A percentile compares a stretch with the other conserved stretches of the same genome.
These are phyloP conservation scores for Alethe castanea DNA, from an alignment of 2,113 vertebrate genomes.

Conservation along the genomic window DNA sequence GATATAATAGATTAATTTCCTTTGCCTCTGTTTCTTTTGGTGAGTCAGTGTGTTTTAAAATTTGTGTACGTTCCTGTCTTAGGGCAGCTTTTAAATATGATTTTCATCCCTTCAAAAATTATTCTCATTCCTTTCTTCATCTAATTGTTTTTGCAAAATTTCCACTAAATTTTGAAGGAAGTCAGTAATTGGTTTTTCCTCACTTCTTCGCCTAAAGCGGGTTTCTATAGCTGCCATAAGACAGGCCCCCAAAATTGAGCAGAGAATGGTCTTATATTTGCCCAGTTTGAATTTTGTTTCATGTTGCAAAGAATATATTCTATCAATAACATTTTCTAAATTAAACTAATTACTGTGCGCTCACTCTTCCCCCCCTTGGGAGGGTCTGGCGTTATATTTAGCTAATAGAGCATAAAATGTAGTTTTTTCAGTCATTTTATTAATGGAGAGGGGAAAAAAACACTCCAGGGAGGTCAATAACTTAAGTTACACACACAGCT, in stretches of 20 bases:
- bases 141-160: neutral
- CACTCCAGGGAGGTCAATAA: too few species aligned
- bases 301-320: too few species aligned
- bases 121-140: neutral
- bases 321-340: neutral
- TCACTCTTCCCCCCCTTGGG: neutral
- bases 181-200: neutral
- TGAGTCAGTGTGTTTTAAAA: neutral
- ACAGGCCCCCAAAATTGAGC: neutral
- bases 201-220: neutral
- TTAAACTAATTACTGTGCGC: neutral
- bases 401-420: too few species aligned
- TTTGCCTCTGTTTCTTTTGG: neutral
- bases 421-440: too few species aligned
- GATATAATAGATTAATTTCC: too few species aligned
- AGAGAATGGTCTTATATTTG: too few species aligned
- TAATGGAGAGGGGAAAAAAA: too few species aligned
- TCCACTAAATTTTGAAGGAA: neutral
- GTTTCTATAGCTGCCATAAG: neutral
- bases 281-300: too few species aligned
- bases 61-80: neutral
- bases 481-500: too few species aligned
- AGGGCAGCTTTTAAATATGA: too few species aligned
- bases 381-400: too few species aligned
- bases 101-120: neutral